Conservation (phyloP, 2,113 vertebrate genomes). For the Peromyscus leucopus region DNA sequence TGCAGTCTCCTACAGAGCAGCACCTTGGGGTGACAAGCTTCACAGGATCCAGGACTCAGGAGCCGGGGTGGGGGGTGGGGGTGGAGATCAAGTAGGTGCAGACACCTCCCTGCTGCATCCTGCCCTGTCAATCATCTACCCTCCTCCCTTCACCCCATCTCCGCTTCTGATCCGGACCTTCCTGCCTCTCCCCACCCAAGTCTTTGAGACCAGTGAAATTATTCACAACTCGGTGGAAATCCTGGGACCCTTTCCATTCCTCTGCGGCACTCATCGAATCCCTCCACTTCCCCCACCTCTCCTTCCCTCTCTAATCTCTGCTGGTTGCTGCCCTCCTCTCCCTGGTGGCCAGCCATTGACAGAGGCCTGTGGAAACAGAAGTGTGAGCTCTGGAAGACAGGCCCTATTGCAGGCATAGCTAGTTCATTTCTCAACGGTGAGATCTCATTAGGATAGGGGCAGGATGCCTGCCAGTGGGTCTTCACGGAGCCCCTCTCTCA, state of each 20-base stretch:
- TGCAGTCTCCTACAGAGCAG: background rate
- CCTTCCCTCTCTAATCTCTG: background rate
- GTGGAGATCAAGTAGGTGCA: rapidly evolving
- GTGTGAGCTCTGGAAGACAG: background rate
- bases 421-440: conserved; percentile 4
- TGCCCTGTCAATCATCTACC: background rate
- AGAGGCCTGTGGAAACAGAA: background rate
- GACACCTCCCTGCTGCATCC: background rate
- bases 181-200: no score
- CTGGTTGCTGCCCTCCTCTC: background rate
- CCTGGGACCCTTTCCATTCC: background rate
- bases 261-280: background rate
- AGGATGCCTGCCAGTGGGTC: background rate
- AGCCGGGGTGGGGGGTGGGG: no score
- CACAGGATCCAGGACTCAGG: rapidly evolving
- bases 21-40: background rate
- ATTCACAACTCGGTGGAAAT: background rate
- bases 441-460: conserved; percentile 37
- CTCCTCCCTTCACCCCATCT: no score
- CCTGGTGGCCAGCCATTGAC: background rate
- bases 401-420: background rate
- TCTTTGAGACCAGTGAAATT: background rate
- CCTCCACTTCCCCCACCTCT: background rate
- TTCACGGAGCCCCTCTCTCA: background rate
- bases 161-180: background rate